A percentile compares a stretch with the other conserved stretches of the same genome.
These are phyloP conservation scores for Acanthococcus lagerstroemiae DNA, from an alignment of 2,888 invertebrate genomes.

Conservation along the genomic window DNA sequence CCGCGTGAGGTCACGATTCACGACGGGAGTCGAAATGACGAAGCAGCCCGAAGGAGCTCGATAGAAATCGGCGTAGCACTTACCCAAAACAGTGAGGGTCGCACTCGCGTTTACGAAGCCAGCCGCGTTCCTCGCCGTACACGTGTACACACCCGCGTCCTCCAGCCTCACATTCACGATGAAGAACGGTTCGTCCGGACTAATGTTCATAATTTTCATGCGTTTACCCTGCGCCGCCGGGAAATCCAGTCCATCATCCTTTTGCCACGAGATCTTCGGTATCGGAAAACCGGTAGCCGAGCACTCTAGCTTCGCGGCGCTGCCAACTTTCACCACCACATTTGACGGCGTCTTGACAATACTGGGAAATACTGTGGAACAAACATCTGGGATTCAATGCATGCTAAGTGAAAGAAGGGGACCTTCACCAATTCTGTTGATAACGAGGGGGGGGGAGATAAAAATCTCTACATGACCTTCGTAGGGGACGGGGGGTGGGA, in stretches of 20 bases:
- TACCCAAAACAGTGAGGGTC: slow-evolving; percentile 63
- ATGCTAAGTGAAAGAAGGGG: background rate
- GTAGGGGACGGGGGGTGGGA: no score
- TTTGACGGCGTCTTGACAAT: slow-evolving; percentile 77
- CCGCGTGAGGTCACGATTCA: no score
- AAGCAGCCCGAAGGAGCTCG: background rate
- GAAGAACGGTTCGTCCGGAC: slow-evolving; percentile 81
- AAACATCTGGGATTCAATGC: slow-evolving; percentile 6
- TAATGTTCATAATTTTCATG: slow-evolving; percentile 69
- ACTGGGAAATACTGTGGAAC: slow-evolving; percentile 61
- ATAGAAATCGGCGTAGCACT: no score
- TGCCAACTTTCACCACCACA: slow-evolving; percentile 72
- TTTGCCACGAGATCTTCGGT: slow-evolving; percentile 83
- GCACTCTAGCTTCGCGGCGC: slow-evolving; percentile 79
- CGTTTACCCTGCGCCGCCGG: slow-evolving; percentile 87
- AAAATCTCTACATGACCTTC: no score
- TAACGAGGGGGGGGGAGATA: no score
- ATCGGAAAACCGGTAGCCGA: slow-evolving; percentile 79
- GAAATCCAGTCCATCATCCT: slow-evolving; percentile 87
- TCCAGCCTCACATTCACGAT: slow-evolving; percentile 80
- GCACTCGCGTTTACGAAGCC: slow-evolving; percentile 80
- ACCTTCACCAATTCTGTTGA: no score
- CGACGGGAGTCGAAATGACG: no score
- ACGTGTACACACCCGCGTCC: slow-evolving; percentile 87
- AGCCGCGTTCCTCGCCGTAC: slow-evolving; percentile 82